phyloP scores from a whole-genome alignment of 2,113 vertebrate genomes.

The Muntiacus reevesi region DNA sequence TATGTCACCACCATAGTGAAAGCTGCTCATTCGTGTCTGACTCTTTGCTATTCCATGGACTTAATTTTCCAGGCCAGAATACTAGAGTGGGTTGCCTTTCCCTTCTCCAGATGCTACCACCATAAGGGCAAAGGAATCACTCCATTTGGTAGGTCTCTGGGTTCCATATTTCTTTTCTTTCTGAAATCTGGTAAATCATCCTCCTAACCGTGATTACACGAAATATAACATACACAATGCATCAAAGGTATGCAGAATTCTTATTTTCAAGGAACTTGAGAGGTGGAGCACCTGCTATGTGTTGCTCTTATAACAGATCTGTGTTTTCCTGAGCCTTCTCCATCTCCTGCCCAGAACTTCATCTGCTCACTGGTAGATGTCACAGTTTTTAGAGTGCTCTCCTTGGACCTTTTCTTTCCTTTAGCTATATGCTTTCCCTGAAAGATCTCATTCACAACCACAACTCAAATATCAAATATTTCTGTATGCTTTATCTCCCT shows the following conservation, averaged over 20 bases:
- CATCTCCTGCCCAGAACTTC: not conserved
- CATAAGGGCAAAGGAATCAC: not conserved
- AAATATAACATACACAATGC: not conserved
- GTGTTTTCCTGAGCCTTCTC: not conserved
- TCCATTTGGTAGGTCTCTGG: not conserved
- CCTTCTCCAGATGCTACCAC: not conserved
- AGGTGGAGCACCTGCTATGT: not conserved
- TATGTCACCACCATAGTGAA: not conserved
- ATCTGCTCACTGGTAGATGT: not conserved
- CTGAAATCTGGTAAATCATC: not conserved
- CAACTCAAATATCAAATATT: not conserved
- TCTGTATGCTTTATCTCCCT: not conserved
- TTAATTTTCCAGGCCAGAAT: not conserved
- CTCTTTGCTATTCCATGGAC: not conserved
- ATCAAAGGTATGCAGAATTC: not conserved
- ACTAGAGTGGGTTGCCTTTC: not conserved
- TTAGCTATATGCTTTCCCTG: not conserved
- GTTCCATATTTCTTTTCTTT: not conserved
- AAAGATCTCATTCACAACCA: not conserved
- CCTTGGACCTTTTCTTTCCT: not conserved
- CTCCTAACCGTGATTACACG: not conserved
- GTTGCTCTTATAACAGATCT: not conserved
- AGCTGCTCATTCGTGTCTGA: not conserved
- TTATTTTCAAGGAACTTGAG: not conserved
- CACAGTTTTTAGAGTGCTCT: not conserved